A percentile compares a stretch with the other conserved stretches of the same genome.
Conservation (phyloP, 2,888 invertebrate genomes). For the Spilosoma lubricipeda region DNA sequence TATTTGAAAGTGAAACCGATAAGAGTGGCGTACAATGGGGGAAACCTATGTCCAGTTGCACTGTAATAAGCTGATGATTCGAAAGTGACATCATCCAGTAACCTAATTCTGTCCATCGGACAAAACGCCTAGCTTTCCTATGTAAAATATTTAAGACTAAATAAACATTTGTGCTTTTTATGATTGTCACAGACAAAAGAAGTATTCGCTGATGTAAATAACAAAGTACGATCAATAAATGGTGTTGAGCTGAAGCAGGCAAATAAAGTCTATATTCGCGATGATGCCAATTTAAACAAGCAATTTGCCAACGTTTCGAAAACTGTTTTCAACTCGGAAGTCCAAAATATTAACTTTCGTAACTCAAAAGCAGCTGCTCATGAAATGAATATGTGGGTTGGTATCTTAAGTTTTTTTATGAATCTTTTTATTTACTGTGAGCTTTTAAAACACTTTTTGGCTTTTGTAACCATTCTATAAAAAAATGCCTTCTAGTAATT, state of each 20-base stretch:
- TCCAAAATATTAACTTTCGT: slow-evolving; percentile 87
- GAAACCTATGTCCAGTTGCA: too few species aligned
- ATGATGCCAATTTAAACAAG: slow-evolving; percentile 78
- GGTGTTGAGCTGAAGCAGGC: slow-evolving; percentile 88
- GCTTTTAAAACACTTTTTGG: too few species aligned
- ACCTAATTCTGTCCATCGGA: not conserved
- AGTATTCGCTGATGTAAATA: slow-evolving; percentile 59
- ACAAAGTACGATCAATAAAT: slow-evolving; percentile 59
- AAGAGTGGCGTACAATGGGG: too few species aligned
- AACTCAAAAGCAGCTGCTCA: slow-evolving; percentile 74
- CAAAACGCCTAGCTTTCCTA: not conserved
- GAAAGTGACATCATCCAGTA: not conserved
- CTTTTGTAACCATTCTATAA: too few species aligned
- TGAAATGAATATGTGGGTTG: slow-evolving; percentile 92
- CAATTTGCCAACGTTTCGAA: slow-evolving; percentile 84
- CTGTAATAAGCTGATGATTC: too few species aligned
- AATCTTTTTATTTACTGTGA: not conserved
- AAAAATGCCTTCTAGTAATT: too few species aligned
- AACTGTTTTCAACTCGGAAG: slow-evolving; percentile 87
- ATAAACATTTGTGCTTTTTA: not conserved
- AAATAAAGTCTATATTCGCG: slow-evolving; percentile 89
- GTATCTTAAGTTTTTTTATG: not conserved
- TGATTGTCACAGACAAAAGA: slow-evolving; percentile 65
- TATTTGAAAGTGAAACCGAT: too few species aligned
- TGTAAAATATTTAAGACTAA: not conserved